Conservation (phyloP, 35 echinoderm and acorn worm genomes). For the Lytechinus variegatus region DNA sequence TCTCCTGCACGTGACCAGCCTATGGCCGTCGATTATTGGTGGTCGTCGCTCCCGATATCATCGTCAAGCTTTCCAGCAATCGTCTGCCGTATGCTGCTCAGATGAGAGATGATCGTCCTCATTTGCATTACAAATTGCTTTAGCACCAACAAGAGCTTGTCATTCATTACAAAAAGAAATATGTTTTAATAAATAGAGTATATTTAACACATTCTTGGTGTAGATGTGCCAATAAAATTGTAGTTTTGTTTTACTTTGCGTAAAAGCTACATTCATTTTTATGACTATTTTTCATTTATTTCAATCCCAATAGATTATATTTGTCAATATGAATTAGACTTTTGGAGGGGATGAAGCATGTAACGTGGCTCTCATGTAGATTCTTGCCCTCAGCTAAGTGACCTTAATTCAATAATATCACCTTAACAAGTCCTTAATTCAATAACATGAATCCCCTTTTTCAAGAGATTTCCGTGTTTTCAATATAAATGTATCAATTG, state of each 20-base stretch:
- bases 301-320: not conserved
- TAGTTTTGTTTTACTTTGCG: not conserved
- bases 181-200: not conserved
- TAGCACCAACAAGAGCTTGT: not conserved
- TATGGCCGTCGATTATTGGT: slow-evolving; percentile 4
- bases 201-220: not conserved
- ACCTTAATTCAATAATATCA: not conserved
- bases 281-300: too few species aligned
- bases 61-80: not conserved
- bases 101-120: not conserved
- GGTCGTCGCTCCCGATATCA: not conserved
- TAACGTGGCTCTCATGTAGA: too few species aligned
- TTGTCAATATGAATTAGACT: not conserved
- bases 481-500: not conserved
- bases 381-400: too few species aligned
- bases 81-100: not conserved
- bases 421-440: not conserved
- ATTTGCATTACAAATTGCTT: not conserved
- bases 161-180: not conserved
- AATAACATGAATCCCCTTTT: not conserved
- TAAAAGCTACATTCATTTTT: not conserved
- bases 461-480: not conserved
- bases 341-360: not conserved
- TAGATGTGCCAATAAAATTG: not conserved
- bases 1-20: slow-evolving; percentile 32